Conservation (phyloP, 2,113 vertebrate species). For the Mastomys natalensis region DNA sequence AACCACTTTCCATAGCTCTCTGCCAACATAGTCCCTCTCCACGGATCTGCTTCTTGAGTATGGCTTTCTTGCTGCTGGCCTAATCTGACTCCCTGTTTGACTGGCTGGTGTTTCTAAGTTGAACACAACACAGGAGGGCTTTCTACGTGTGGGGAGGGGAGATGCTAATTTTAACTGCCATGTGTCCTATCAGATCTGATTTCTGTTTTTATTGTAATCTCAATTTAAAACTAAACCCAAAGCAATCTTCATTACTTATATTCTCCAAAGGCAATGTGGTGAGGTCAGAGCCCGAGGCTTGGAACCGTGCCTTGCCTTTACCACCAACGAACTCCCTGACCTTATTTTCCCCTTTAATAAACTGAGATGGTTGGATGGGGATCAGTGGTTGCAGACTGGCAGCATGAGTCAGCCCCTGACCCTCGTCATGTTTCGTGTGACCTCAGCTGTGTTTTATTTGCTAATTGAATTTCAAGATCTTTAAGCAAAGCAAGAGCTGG, state of each 20-base stretch:
- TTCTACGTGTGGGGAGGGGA: background rate
- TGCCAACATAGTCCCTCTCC: background rate
- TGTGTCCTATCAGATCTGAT: background rate
- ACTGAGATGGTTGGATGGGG: background rate
- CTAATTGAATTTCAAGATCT: constrained; percentile 60
- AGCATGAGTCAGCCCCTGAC: background rate
- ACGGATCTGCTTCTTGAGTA: background rate
- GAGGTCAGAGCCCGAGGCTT: background rate
- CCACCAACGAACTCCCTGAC: background rate
- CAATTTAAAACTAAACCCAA: constrained; percentile 54
- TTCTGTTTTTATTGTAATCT: constrained; percentile 55
- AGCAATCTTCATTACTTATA: background rate
- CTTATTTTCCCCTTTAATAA: constrained; percentile 49
- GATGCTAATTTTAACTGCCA: constrained; percentile 46
- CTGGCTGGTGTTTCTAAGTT: background rate
- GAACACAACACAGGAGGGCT: background rate
- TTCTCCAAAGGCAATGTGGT: background rate
- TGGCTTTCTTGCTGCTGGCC: background rate
- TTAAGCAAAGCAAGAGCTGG: background rate
- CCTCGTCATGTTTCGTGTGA: background rate
- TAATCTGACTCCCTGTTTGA: background rate
- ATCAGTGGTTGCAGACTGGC: background rate
- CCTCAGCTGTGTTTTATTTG: constrained; percentile 47
- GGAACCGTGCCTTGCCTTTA: background rate
- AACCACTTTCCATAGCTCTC: background rate